A percentile compares a stretch with the other conserved stretches of the same genome.
Conservation (phyloP, 2,888 invertebrate genomes). For the Nemotelus pantherinus region DNA sequence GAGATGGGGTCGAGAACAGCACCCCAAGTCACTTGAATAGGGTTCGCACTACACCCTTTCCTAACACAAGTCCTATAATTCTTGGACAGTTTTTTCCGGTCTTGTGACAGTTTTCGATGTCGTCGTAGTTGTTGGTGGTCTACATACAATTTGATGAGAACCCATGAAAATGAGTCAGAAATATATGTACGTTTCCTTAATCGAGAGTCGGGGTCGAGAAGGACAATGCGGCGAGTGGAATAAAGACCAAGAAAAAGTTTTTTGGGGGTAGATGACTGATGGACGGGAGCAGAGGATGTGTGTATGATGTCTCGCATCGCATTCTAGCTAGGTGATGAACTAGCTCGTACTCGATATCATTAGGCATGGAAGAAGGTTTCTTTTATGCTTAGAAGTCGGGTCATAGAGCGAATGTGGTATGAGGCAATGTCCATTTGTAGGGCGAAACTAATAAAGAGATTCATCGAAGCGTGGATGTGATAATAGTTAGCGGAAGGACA, state of each 20-base stretch:
- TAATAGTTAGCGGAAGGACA: constrained; percentile 2
- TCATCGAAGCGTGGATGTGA: constrained; percentile 25
- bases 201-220: constrained; percentile 40
- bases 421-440: constrained; percentile 12
- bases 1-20: too few relatives aligned
- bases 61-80: constrained; percentile 5
- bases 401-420: not conserved
- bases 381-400: not conserved
- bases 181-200: constrained; percentile 28
- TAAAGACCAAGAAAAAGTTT: constrained; percentile 14
- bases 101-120: constrained; percentile 45
- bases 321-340: constrained; percentile 32
- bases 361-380: constrained; percentile 14
- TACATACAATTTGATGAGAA: constrained; percentile 46
- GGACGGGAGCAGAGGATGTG: constrained; percentile 17
- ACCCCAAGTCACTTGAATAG: not conserved
- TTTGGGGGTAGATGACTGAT: constrained; percentile 7
- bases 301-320: constrained; percentile 29
- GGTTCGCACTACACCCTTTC: constrained; percentile 46
- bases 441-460: constrained; percentile 40
- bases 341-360: constrained; percentile 22
- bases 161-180: constrained; percentile 49
- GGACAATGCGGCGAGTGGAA: constrained; percentile 11
- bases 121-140: constrained; percentile 6
- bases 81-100: constrained; percentile 41